A percentile compares a stretch with the other conserved stretches of the same genome.
These are phyloP conservation scores for Neodontobutis hainanensis DNA, from an alignment of 2,113 vertebrate species.

Conservation along the genomic window DNA sequence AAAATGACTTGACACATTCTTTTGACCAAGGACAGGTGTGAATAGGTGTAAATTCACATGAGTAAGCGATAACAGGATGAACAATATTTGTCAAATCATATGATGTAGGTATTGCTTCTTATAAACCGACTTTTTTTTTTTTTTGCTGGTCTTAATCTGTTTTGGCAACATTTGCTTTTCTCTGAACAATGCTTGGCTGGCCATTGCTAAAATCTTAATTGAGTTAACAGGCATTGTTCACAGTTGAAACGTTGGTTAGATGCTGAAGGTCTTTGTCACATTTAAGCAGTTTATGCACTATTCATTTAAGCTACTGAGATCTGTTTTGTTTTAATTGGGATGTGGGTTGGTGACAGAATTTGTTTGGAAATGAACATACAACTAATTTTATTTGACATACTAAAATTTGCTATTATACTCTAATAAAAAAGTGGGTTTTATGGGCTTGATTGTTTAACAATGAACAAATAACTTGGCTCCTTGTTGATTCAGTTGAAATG, in stretches of 20 bases:
- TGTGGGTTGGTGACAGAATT: constrained; percentile 65
- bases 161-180: constrained; percentile 88
- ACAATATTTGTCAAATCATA: constrained; percentile 82
- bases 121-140: constrained; percentile 82
- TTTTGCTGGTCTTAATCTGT: constrained; percentile 83
- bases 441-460: constrained; percentile 82
- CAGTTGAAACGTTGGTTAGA: constrained; percentile 75
- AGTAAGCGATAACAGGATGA: constrained; percentile 75
- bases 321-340: constrained; percentile 62
- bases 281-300: constrained; percentile 85
- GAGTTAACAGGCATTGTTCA: constrained; percentile 76
- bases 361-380: constrained; percentile 61
- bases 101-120: constrained; percentile 83
- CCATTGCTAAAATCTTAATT: constrained; percentile 80
- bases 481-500: constrained; percentile 69
- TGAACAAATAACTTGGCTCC: constrained; percentile 67
- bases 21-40: constrained; percentile 72
- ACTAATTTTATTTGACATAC: constrained; percentile 80
- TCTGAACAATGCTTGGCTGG: constrained; percentile 83
- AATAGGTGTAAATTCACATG: constrained; percentile 64
- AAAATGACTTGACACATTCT: constrained; percentile 82
- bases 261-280: constrained; percentile 74
- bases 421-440: constrained; percentile 83
- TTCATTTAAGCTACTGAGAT: constrained; percentile 88
- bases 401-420: constrained; percentile 80